Conservation (phyloP, 2,113 vertebrate species). For the Ctenomys sociabilis region DNA sequence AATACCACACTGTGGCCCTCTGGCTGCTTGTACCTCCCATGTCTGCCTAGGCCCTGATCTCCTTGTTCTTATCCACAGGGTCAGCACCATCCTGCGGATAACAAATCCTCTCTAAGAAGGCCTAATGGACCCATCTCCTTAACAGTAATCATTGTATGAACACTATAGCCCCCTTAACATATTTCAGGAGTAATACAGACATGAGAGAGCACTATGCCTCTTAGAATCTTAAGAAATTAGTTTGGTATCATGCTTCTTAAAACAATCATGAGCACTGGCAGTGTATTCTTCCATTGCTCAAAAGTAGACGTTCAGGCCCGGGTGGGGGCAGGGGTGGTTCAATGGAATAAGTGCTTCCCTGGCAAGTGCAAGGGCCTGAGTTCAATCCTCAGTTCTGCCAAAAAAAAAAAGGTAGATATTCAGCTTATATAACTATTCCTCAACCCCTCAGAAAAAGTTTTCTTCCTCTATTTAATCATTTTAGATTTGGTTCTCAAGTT, state of each 20-base stretch:
- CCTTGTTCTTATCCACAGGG: not conserved
- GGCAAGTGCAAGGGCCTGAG: no score
- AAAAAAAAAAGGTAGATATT: not conserved
- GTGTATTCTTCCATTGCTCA: not conserved
- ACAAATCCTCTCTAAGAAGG: not conserved
- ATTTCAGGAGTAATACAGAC: not conserved
- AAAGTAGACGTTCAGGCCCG: not conserved
- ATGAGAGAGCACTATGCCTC: not conserved
- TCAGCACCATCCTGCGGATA: not conserved
- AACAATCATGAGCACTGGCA: not conserved
- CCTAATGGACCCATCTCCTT: not conserved
- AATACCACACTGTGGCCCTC: not conserved
- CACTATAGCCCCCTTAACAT: not conserved
- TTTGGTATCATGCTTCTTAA: not conserved
- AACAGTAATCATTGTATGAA: not conserved
- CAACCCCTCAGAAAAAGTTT: not conserved
- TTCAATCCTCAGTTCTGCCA: no score
- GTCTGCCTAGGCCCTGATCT: not conserved
- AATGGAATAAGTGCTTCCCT: no score
- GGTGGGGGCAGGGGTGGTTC: no score
- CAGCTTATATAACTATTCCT: not conserved
- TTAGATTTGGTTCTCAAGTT: not conserved
- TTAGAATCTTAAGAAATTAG: not conserved
- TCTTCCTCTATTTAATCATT: not conserved
- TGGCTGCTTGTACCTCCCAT: not conserved